Base-by-base conservation (phyloP, 1,140 invertebrate genomes). In the Macrocentrus cingulum region DNA sequence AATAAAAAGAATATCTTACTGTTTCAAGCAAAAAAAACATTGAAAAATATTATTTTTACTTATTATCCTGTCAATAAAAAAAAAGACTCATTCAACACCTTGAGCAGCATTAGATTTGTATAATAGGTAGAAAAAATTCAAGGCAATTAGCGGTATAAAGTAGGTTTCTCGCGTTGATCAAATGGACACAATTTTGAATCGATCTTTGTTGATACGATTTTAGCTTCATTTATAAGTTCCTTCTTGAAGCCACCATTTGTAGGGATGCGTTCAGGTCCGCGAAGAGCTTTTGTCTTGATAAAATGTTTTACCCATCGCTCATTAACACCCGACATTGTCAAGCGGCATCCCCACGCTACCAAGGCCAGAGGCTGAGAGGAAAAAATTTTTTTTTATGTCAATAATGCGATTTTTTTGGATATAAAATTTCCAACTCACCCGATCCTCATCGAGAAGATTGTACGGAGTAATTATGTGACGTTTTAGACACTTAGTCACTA, bases 381-480 rank as follows among this genome's bases (percentile, higher is more conserved):
- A 68, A 65, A 64, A 60, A 48, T 53, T 48, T 18, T 11, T 42
- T 45, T 48, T 9, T 5, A 44, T 25, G 20, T 54, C 9, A 42
- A 46, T 18, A 13, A 29, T 5, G 25, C 4, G 19, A 50, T 32
- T n/a, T 15, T 4, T 11, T 29, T 29, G 8, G n/a, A 8, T 23
- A 49, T 29, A 49, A n/a, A 37, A 45, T 59, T 59, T 9, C 1
- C 41, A 45, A 74, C 77, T 82, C 80, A 91, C 89, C 60, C 86
- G 80, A 19, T 87, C 80, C 29, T 74, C 66, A 29, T 81, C 74
- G 2, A 94, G 68, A 15, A 81, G 61, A 62, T 81, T 85, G 54
- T 87, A 88, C 0, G 92, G 88, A 2, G 90, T 89, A 48, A 95
- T 92, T 0, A 95, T 75, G 71, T 95, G 89, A 50, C 90, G 83